Percentiles rank a stretch among this genome's conserved stretches.
These are phyloP conservation scores for Sylvicola cinctus DNA, from an alignment of 2,888 invertebrate species.

Conservation along the genomic window DNA sequence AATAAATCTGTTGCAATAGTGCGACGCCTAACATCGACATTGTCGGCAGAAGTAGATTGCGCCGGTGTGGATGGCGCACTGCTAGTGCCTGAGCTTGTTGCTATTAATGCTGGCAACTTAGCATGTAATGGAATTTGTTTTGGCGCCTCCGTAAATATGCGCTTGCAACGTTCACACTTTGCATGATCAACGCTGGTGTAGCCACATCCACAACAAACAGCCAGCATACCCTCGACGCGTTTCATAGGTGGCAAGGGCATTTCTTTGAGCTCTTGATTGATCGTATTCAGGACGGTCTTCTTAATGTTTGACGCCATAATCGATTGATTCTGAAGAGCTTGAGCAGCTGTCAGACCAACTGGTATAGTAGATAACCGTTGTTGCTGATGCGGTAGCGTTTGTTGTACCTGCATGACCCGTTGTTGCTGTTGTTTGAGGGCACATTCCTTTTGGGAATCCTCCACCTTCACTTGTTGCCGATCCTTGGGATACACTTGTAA, in stretches of 20 bases:
- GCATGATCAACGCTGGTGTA: conserved; percentile 58
- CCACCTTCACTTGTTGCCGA: too few relatives aligned
- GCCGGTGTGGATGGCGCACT: too few relatives aligned
- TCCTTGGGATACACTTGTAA: too few relatives aligned
- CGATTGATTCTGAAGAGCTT: too few relatives aligned
- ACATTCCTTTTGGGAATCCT: too few relatives aligned
- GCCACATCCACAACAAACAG: conserved; percentile 64
- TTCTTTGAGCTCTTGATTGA: background rate
- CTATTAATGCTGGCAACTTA: too few relatives aligned
- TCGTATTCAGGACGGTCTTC: too few relatives aligned
- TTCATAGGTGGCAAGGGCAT: conserved; percentile 29
- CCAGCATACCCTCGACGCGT: conserved; percentile 47
- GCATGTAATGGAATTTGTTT: conserved; percentile 1
- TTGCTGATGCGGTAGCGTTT: conserved; percentile 12
- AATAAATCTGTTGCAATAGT: too few relatives aligned
- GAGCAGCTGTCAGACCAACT: conserved; percentile 1
- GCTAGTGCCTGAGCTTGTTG: too few relatives aligned
- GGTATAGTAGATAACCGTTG: conserved; percentile 7
- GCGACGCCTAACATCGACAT: too few relatives aligned
- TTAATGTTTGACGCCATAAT: too few relatives aligned
- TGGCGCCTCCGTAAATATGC: background rate
- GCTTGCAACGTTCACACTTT: conserved; percentile 37
- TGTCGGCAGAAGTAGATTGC: too few relatives aligned
- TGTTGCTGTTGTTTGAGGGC: conserved; percentile 2
- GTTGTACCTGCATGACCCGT: conserved; percentile 5